Base-by-base conservation (phyloP, 2,797 vertebrate species). In the Protonibea diacanthus region DNA sequence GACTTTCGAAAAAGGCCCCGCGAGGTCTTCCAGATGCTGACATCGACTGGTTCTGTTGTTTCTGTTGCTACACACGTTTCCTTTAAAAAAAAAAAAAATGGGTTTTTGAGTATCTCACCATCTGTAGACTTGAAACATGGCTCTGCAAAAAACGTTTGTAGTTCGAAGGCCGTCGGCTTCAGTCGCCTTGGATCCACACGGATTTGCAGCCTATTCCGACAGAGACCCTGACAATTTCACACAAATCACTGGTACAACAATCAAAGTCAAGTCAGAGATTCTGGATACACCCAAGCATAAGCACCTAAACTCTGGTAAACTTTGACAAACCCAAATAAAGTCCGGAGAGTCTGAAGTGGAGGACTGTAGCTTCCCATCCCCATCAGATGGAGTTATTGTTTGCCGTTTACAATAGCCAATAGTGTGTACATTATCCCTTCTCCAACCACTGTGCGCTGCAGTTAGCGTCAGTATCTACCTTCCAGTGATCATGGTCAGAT, bases 11-110 rank as follows among this genome's bases (percentile, higher is more conserved):
- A 56, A 60, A 67, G 14, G 8, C 48, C 23, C 17, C 27, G 49
- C 59, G 56, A 71, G 20, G 66, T 64, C 10, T 11, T 63, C 70
- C 61, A 78, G 71, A 64, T 74, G 68, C 75, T 76, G 57, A 78
- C 64, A 44, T 0, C 0, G 9, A 44, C 71, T 60, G 58, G 7
- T 61, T 78, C 21, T 52, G 27, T 49, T 10, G 12, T 25, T 57
- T 25, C 69, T 20, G 7, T 25, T 20, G 33, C 44, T n/a, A 47
- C 53, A 51, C 40, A 42, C 38, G 59, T 56, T 38, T n/a, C 62
- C 21, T 38, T 53, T 1, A 33, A 7, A 8, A 8, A 33, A 33
- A 13, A 38, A 58, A 18, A 33, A 33, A 33, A 38, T 29, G 5
- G 60, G 13, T 29, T 45, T n/a, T 33, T 57, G 44, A 63, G 33